Evolutionary conservation across 1,140 invertebrate genomes (phyloP), one percentile per base, ranked within the genome.

Genomic region (Zaprionus africanus): DNA sequence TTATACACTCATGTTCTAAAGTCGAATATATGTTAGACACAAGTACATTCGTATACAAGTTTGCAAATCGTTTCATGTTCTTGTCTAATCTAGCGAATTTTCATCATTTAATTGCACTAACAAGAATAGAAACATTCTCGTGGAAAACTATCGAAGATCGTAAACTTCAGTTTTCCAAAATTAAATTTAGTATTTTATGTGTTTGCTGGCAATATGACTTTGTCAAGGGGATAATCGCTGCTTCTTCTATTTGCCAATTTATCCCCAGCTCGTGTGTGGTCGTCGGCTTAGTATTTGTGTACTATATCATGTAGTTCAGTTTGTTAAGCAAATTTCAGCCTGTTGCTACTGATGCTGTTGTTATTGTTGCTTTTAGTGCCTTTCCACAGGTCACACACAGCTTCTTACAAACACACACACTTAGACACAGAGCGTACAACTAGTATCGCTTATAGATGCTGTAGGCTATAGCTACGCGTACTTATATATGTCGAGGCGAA

Each of bases 401-500:
- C 31, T 77, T 83, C 51, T 74, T 26, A 28, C 12, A 28, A 5
- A 15, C 15, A 24, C 6, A 54, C 5, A 54, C 12, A 22, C 22
- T 22, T 22, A 49, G 1, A 49, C 9, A 22, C 2, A 22, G 0
- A 49, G 19, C 15, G 5, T 43, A n/a, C 41, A 51, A 24, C 46
- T 51, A 49, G 19, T 68, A 74, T 61, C 66, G 28, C 54, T 65
- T 57, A 38, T 65, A 65, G 46, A 64, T 31, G 13, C 24, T 19
- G n/a, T 54, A 54, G n/a, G 46, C n/a, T 36, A 36, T 46, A 41
- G 26, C 58, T 69, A 63, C 22, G 36, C 22, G 58, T 70, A 64
- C 53, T 64, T 64, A 76, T 71, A 64, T 76, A 59, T 76, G 67
- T 76, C 73, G 67, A 78, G 83, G 78, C 51, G 38, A 85, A 76